A percentile compares a stretch with the other conserved stretches of the same genome.
These are phyloP conservation scores for Elysia chlorotica DNA, from an alignment of 1,140 invertebrate species.

Conservation along the genomic window DNA sequence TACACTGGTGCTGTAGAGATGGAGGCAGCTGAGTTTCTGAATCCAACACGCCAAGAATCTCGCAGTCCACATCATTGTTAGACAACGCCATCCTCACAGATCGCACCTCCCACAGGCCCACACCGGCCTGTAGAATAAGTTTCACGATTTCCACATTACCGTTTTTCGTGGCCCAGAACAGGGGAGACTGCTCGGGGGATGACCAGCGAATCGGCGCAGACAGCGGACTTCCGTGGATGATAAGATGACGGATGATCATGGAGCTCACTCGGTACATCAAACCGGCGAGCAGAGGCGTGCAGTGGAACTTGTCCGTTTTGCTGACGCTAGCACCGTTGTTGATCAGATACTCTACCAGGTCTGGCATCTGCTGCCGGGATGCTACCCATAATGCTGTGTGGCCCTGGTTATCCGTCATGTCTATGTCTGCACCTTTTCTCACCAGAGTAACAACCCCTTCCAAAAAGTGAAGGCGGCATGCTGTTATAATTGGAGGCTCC, in stretches of 20 bases:
- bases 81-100: constrained; percentile 42
- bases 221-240: constrained; percentile 51
- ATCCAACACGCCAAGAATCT: constrained; percentile 43
- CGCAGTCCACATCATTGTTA: constrained; percentile 38
- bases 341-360: constrained; percentile 52
- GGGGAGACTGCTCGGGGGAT: constrained; percentile 43
- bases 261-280: constrained; percentile 51
- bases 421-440: constrained; percentile 52
- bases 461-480: constrained; percentile 52
- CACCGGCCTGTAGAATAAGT: constrained; percentile 47
- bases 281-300: constrained; percentile 48
- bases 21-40: constrained; percentile 41
- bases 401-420: constrained; percentile 48
- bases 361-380: constrained; percentile 50
- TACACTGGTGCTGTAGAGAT: constrained; percentile 49
- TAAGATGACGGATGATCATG: constrained; percentile 48
- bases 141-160: constrained; percentile 51
- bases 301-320: constrained; percentile 45
- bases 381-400: constrained; percentile 57
- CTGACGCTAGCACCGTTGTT: constrained; percentile 56
- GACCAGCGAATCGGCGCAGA: constrained; percentile 29
- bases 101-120: constrained; percentile 41
- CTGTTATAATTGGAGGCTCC: constrained; percentile 57
- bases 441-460: constrained; percentile 50
- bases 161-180: constrained; percentile 54